Evolutionary conservation across 1,140 invertebrate genomes (phyloP).

Genomic region (Apis florea): DNA sequence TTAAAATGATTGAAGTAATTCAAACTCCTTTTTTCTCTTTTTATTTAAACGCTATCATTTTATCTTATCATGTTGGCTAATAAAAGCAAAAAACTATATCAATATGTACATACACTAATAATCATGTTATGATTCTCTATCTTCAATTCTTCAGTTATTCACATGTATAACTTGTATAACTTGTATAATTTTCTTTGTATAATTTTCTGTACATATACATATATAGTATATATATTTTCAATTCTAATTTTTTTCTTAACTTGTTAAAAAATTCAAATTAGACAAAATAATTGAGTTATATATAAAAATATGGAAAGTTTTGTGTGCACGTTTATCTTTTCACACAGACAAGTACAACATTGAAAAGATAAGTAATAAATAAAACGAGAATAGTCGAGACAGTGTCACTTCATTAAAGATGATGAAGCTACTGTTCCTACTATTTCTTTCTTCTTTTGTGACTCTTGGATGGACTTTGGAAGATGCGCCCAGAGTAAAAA

Average conservation of each 20-base stretch:
- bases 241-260: too few relatives aligned
- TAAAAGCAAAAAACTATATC: not conserved
- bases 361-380: conserved; percentile 17
- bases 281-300: not conserved
- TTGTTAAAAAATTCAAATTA: not conserved
- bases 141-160: too few relatives aligned
- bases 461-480: not conserved
- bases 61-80: not conserved
- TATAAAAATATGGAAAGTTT: too few relatives aligned
- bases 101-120: too few relatives aligned
- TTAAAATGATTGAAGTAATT: not conserved
- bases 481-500: conserved; percentile 65
- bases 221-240: too few relatives aligned
- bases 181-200: not conserved
- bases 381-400: not conserved
- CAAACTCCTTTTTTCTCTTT: not conserved
- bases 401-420: not conserved
- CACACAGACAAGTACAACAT: not conserved
- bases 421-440: not conserved
- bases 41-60: not conserved
- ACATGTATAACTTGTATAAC: too few relatives aligned
- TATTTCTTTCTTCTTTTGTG: not conserved
- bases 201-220: not conserved
- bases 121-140: too few relatives aligned
- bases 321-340: not conserved